Conservation (phyloP, 64 coral and sea anemone genomes). For the Stichodactyla helianthus region DNA sequence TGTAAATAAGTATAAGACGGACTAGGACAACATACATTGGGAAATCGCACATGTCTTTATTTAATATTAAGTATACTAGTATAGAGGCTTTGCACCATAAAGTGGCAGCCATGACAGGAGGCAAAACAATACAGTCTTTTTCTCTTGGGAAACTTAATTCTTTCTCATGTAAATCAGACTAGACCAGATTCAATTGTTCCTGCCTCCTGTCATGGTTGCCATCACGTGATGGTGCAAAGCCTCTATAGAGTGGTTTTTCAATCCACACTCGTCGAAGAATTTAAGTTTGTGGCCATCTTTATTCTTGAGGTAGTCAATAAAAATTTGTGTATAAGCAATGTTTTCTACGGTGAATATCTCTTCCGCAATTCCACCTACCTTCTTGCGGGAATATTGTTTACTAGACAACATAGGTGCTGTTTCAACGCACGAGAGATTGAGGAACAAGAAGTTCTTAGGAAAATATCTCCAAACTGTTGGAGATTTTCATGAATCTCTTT, state of each 20-base stretch:
- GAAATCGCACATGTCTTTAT: too few relatives aligned
- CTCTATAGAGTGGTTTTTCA: not conserved
- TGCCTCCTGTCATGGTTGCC: too few relatives aligned
- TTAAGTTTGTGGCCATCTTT: slow-evolving; percentile 7
- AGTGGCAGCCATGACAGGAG: too few relatives aligned
- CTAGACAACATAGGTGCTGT: slow-evolving; percentile 3
- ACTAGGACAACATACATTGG: too few relatives aligned
- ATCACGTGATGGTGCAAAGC: too few relatives aligned
- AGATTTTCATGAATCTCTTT: slow-evolving; percentile 1
- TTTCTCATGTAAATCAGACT: too few relatives aligned
- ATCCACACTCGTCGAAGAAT: not conserved
- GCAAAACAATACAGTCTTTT: too few relatives aligned
- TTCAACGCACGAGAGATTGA: slow-evolving; percentile 20
- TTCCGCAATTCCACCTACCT: not conserved
- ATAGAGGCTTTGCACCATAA: too few relatives aligned
- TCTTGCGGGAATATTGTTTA: slow-evolving; percentile 13
- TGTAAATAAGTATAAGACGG: too few relatives aligned
- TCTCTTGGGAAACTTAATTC: too few relatives aligned
- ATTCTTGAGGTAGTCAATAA: slow-evolving; percentile 30
- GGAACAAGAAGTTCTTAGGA: slow-evolving; percentile 27
- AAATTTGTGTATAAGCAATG: not conserved
- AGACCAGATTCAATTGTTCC: too few relatives aligned
- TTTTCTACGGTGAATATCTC: slow-evolving; percentile 5
- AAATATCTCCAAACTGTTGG: slow-evolving; percentile 13
- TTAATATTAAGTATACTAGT: too few relatives aligned